Conservation (phyloP, 2,113 vertebrate species). For the Meriones unguiculatus region DNA sequence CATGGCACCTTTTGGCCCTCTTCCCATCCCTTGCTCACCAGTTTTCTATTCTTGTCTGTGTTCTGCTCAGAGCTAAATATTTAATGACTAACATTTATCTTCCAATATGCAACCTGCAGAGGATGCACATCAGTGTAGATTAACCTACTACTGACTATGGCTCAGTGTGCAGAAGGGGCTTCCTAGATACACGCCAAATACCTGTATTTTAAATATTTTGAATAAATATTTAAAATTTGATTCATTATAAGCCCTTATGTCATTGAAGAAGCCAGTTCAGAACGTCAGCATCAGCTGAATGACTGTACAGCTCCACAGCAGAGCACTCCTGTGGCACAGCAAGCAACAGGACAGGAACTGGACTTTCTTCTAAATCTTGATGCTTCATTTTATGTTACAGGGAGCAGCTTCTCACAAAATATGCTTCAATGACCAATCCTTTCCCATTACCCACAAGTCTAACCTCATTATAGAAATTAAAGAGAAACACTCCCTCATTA, state of each 20-base stretch:
- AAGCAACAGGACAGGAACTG: background rate
- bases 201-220: background rate
- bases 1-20: background rate
- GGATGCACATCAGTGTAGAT: background rate
- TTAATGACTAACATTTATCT: background rate
- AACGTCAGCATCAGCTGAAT: too few relatives aligned
- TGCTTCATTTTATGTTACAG: background rate
- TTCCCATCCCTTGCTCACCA: too few relatives aligned
- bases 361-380: background rate
- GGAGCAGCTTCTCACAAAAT: background rate
- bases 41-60: background rate
- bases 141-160: background rate
- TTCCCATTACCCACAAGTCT: background rate
- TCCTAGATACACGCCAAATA: background rate
- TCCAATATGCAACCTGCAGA: background rate
- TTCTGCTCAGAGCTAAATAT: background rate
- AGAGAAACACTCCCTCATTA: background rate
- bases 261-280: background rate
- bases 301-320: background rate
- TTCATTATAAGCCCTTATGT: background rate
- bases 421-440: background rate
- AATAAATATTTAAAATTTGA: too few relatives aligned
- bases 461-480: background rate
- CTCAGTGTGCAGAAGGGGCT: background rate
- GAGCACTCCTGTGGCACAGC: fast-evolving